A percentile compares a stretch with the other conserved stretches of the same genome.
Evolutionary conservation across 2,113 vertebrate species (phyloP).

Genomic region (cattle (Bos taurus)): DNA sequence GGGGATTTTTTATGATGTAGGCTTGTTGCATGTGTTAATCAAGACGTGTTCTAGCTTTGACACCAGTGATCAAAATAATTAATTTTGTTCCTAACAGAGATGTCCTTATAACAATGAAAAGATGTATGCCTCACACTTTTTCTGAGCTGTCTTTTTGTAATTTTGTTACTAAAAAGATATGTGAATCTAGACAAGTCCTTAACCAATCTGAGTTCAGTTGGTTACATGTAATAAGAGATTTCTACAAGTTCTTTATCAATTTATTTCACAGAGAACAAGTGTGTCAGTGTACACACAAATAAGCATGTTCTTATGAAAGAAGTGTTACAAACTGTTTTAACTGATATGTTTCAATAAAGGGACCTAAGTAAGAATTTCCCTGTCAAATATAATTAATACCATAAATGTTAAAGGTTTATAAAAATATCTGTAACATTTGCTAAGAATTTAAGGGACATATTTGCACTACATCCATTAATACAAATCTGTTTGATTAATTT

Average conservation of each 20-base stretch:
- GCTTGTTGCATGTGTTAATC: neutral
- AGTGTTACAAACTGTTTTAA: conserved; percentile 26
- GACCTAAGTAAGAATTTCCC: conserved; percentile 21
- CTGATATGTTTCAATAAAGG: conserved; percentile 30
- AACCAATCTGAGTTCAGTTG: neutral
- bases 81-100: conserved; percentile 25
- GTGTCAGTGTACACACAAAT: neutral
- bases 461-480: neutral
- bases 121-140: neutral
- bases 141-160: conserved; percentile 12
- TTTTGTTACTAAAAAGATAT: conserved; percentile 31
- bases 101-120: conserved; percentile 33
- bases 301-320: conserved; percentile 21
- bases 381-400: conserved; percentile 32
- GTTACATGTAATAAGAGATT: conserved; percentile 10
- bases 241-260: conserved; percentile 8
- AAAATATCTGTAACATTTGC: conserved; percentile 8
- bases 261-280: conserved; percentile 46
- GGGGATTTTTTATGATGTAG: conserved; percentile 29
- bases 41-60: conserved; percentile 29
- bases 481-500: neutral
- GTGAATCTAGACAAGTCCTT: neutral
- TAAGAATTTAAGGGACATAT: conserved; percentile 4
- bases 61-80: conserved; percentile 29
- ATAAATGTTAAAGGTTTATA: neutral